Base-by-base conservation (phyloP, 1,140 invertebrate species). In the Scaptomyza pallida region DNA sequence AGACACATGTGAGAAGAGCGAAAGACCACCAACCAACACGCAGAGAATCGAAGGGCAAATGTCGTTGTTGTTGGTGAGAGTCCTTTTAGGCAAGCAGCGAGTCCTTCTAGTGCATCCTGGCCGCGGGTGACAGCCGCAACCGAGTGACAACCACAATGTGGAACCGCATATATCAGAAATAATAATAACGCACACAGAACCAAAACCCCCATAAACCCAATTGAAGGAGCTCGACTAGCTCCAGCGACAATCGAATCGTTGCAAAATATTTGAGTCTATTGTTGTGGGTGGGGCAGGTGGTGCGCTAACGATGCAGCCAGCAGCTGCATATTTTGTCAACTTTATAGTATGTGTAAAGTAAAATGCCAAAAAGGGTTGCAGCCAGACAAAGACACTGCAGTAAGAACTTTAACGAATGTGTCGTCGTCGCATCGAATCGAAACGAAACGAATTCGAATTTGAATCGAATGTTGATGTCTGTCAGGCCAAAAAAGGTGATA, bases 121-220 rank as follows among this genome's bases (percentile, higher is more conserved):
- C 30, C 33, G 41, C 48, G 65, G 65, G 65, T 47, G 59, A 63
- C 67, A 45, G 61, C 45, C 45, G 61, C 44, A 65, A 59, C 64
- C 72, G 81, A 74, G 78, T 88, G 81, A 86, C 81, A 86, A 75
- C 81, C 82, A 75, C 82, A 88, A 80, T 78, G 83, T 88, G 88
- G 88, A 83, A 86, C 82, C 82, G 82, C 82, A 86, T 86, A 86
- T 75, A 86, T 86, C 82, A 86, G 82, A 86, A 86, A 86, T 86
- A 86, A 86, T 86, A 86, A 86, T 86, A 88, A 88, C 41, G 79
- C 52, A 63, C 33, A 26, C 26, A 30, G 1, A 30, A 26, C 23
- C 45, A 54, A 23, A n/a, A n/a, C n/a, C 19, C 44, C 19, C 23
- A 26, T 71, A 78, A 79, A 79, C 76, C 73, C 76, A 78, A 78